These are phyloP conservation scores for Micrasema minimum DNA, from an alignment of 1,140 invertebrate species.

Conservation along the genomic window DNA sequence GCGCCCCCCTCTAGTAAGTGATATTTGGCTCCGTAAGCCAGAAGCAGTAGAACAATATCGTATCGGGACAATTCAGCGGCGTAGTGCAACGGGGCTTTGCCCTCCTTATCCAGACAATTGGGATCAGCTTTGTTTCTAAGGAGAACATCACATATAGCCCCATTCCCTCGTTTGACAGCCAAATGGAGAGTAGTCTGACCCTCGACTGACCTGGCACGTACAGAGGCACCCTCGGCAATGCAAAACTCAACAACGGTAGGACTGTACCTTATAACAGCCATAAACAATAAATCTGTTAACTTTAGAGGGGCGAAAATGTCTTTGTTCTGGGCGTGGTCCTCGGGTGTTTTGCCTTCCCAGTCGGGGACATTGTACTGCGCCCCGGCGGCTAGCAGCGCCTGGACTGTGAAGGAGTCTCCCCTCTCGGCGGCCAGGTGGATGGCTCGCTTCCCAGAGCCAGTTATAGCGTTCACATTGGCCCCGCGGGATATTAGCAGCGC, in stretches of 20 bases:
- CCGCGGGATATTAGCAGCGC: neutral
- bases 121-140: slow-evolving; percentile 22
- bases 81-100: neutral
- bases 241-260: neutral
- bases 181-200: neutral
- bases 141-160: neutral
- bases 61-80: slow-evolving; percentile 3
- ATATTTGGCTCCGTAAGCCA: slow-evolving; percentile 11
- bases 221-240: neutral
- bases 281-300: neutral
- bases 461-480: neutral
- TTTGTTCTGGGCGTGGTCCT: neutral
- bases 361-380: slow-evolving; percentile 1
- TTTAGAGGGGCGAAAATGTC: neutral
- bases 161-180: neutral
- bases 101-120: neutral
- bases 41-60: neutral
- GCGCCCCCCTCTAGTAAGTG: neutral
- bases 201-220: neutral
- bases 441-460: neutral
- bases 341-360: neutral
- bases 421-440: neutral
- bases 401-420: neutral
- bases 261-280: neutral
- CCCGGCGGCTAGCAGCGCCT: neutral